Evolutionary conservation across 2,113 vertebrate genomes (phyloP).

Genomic region (Ophthalmolycus amberensis): DNA sequence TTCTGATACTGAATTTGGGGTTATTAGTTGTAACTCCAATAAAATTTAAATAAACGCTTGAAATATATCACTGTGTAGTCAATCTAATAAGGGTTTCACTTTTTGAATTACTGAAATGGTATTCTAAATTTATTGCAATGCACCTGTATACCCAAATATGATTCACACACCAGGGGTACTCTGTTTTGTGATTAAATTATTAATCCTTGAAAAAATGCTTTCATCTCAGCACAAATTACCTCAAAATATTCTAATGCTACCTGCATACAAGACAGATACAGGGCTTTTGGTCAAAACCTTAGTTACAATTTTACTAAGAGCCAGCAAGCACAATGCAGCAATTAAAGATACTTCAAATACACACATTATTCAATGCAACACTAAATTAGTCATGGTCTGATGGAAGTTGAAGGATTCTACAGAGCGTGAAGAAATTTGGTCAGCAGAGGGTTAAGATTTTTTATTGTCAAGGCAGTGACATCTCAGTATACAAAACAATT

Average conservation of each 20-base stretch:
- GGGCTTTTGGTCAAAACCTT: background rate
- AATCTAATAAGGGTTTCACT: no score
- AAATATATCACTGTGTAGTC: no score
- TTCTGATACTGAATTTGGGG: no score
- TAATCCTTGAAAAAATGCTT: no score
- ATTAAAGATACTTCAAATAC: background rate
- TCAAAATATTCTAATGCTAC: background rate
- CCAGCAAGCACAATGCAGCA: background rate
- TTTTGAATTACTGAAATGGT: no score
- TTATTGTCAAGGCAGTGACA: constrained; percentile 61
- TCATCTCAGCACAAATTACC: no score
- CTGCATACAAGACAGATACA: background rate
- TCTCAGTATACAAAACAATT: constrained; percentile 49
- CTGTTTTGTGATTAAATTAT: background rate
- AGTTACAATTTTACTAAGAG: background rate
- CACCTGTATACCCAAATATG: background rate
- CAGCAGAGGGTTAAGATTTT: constrained; percentile 34
- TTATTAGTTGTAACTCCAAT: no score
- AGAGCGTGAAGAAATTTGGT: accelerated
- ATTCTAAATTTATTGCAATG: no score
- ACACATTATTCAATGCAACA: background rate
- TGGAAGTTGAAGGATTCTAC: background rate
- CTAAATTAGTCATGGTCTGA: background rate
- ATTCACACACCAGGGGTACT: background rate
- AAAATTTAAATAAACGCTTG: no score